Base-by-base conservation (phyloP, 2,797 vertebrate species). In the Aphelocoma californica region DNA sequence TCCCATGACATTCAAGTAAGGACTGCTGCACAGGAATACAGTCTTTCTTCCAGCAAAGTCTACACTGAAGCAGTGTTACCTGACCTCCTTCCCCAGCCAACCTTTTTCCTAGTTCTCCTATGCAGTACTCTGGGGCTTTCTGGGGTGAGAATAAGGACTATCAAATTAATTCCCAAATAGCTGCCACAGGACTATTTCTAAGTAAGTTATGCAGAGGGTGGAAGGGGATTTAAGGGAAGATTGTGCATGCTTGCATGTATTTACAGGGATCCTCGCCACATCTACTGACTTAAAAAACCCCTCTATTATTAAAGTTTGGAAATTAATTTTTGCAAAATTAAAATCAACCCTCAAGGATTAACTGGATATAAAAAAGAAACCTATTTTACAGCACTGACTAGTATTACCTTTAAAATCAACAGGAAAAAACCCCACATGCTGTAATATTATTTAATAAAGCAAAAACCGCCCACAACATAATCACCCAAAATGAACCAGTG, bases 381-480 rank as follows among this genome's bases (percentile, higher is more conserved):
- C 95, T 97, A 95, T 97, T 96, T 97, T 95, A 97, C 91, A 97
- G 94, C 92, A 97, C 66, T 96, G 95, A 93, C 93, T 93, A 92
- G 42, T 94, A 93, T 95, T 96, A 96, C 94, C 95, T 95, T 97
- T 97, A 97, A 98, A 98, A 96, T 97, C 94, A 97, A 95, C 72
- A 88, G 67, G 83, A 90, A 92, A 88, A 74, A 72, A 40, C 0
- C 47, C 79, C 91, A 91, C 92, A 97, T 97, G 94, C 95, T 95
- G 94, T 96, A 97, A 93, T 97, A 97, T 90, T 72, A 81, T 83
- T 79, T 54, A 47, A 92, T 75, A 94, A 92, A 96, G 95, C 95
- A 97, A 95, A 97, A 96, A 88, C 96, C 51, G 92, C 96, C 94
- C 96, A 97, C 95, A 97, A 96, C 80, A 83, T 94, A 88, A 95